phyloP scores from a whole-genome alignment of 2,888 invertebrate species.

The Agrotis puta region DNA sequence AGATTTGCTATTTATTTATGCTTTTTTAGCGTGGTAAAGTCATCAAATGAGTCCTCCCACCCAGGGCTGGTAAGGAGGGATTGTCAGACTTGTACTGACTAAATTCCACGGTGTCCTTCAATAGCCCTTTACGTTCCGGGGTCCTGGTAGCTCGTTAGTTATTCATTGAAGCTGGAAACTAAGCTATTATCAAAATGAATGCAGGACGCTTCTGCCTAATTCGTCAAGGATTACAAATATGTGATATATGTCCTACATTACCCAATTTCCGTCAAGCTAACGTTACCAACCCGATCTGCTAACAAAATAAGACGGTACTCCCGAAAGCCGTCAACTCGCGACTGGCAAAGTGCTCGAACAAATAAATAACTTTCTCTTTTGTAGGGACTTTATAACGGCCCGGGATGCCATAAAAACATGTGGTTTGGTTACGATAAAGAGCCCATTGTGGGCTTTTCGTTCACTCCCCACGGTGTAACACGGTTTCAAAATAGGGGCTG shows the following conservation, averaged over 20 bases:
- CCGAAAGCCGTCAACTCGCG: conserved; percentile 32
- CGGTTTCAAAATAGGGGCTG: conserved; percentile 35
- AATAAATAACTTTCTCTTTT: conserved; percentile 69
- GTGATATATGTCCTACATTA: not conserved
- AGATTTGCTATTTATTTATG: too few species aligned
- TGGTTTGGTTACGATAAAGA: conserved; percentile 70
- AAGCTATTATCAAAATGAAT: too few species aligned
- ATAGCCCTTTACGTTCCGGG: too few species aligned
- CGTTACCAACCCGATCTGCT: conserved; percentile 31
- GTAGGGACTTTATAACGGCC: conserved; percentile 67
- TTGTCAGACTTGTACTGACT: too few species aligned
- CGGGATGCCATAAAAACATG: conserved; percentile 71
- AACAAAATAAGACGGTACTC: conserved; percentile 42
- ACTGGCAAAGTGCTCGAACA: conserved; percentile 57
- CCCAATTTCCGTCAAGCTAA: conserved; percentile 5
- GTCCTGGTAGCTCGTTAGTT: too few species aligned
- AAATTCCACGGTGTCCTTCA: too few species aligned
- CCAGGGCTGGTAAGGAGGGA: too few species aligned
- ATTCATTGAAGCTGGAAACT: too few species aligned
- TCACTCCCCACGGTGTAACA: conserved; percentile 50
- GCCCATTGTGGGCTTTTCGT: conserved; percentile 63
- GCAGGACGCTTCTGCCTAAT: too few species aligned
- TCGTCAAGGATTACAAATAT: too few species aligned
- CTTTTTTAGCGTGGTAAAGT: too few species aligned
- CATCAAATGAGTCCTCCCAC: too few species aligned